These are phyloP conservation scores for Panthera uncia DNA, from an alignment of 2,113 vertebrate species.

Conservation along the genomic window DNA sequence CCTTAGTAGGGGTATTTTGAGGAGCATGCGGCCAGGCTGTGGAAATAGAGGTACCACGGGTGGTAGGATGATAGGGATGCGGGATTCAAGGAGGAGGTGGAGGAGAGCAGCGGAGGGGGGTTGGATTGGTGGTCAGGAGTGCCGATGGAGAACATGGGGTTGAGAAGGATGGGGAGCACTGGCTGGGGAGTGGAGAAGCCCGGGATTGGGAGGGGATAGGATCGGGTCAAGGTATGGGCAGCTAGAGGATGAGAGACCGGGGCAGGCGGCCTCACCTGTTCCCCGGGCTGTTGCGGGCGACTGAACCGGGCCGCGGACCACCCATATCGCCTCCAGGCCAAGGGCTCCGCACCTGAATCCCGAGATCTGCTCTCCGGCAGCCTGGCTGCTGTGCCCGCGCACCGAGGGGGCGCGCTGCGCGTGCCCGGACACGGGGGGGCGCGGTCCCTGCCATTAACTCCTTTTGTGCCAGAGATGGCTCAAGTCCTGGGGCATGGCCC, in stretches of 20 bases:
- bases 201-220: conserved; percentile 47
- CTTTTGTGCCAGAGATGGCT: conserved; percentile 72
- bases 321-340: conserved; percentile 80
- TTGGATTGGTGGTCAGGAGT: conserved; percentile 22
- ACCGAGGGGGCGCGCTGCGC: conserved; percentile 80
- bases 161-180: conserved; percentile 55
- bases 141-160: conserved; percentile 47
- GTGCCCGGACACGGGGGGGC: conserved; percentile 79
- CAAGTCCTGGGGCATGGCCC: conserved; percentile 71
- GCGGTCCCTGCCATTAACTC: conserved; percentile 75
- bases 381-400: conserved; percentile 79
- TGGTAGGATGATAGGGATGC: conserved; percentile 43
- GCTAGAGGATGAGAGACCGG: conserved; percentile 70
- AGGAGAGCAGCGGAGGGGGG: not conserved
- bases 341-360: conserved; percentile 77
- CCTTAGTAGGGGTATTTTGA: conserved; percentile 58
- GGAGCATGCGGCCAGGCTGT: conserved; percentile 34
- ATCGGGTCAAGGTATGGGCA: conserved; percentile 56
- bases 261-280: conserved; percentile 79
- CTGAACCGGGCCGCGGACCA: conserved; percentile 70
- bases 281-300: conserved; percentile 68
- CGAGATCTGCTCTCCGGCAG: conserved; percentile 79
- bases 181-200: conserved; percentile 36
- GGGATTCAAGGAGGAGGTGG: conserved; percentile 56
- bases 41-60: conserved; percentile 42